Conservation (phyloP, 2,797 vertebrate species). For the Stomatorhinus walkeri region DNA sequence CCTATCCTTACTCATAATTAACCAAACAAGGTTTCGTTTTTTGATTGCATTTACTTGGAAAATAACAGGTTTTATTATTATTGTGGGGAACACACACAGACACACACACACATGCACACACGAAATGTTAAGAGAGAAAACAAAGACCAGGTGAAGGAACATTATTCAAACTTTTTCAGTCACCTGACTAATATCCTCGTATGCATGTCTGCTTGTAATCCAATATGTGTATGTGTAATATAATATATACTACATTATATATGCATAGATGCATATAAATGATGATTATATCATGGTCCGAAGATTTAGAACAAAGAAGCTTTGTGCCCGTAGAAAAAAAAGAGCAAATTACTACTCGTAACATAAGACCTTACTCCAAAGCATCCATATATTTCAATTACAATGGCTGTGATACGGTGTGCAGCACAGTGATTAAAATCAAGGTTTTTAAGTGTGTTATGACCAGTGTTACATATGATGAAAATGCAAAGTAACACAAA, state of each 20-base stretch:
- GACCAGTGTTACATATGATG: not conserved
- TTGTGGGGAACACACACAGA: not conserved
- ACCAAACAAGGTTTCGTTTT: not conserved
- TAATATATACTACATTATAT: not conserved
- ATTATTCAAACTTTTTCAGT: not conserved
- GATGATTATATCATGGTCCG: not conserved
- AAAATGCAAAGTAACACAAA: not conserved
- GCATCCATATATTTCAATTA: constrained; percentile 3
- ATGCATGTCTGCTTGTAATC: not conserved
- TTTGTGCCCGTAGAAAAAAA: not conserved
- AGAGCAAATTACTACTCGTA: not conserved
- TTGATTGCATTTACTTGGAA: not conserved
- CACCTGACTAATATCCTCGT: not conserved
- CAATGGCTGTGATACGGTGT: not conserved
- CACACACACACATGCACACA: not conserved
- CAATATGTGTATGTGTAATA: not conserved
- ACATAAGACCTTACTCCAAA: not conserved
- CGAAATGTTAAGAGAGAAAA: not conserved
- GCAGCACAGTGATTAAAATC: not conserved
- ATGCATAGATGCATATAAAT: not conserved
- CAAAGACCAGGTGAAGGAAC: not conserved
- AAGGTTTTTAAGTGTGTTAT: not conserved
- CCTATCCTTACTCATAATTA: not conserved
- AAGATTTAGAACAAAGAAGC: not conserved
- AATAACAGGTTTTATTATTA: not conserved